These are phyloP conservation scores for Chloroclystis v-ata DNA, from an alignment of 2,888 invertebrate genomes.

Conservation along the genomic window DNA sequence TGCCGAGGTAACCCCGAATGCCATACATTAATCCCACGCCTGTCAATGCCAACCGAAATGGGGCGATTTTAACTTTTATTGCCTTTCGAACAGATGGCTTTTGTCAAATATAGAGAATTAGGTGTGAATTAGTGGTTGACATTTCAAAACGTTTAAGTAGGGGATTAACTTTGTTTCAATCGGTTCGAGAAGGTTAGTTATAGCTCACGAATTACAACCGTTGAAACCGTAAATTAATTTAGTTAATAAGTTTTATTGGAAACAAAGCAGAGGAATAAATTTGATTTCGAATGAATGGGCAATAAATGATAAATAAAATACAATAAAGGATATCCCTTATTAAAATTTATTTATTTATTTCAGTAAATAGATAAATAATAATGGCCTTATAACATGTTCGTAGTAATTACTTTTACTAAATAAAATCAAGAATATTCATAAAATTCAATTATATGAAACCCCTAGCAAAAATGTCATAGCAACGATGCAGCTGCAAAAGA, in stretches of 20 bases:
- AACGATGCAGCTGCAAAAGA: slow-evolving; percentile 48
- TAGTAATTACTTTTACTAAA: no score
- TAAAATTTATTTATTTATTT: no score
- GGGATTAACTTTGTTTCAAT: slow-evolving; percentile 31
- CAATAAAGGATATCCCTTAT: neutral
- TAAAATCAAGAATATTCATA: no score
- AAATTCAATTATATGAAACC: slow-evolving; percentile 24
- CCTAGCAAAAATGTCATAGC: slow-evolving; percentile 68
- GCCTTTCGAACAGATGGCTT: slow-evolving; percentile 44
- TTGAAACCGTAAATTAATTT: no score
- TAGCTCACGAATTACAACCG: neutral
- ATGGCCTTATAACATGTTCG: no score
- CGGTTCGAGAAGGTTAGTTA: slow-evolving; percentile 11
- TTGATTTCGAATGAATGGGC: no score
- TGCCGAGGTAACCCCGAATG: neutral
- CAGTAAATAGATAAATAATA: no score
- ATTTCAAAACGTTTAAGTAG: slow-evolving; percentile 34
- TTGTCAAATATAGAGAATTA: slow-evolving; percentile 36
- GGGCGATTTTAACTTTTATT: slow-evolving; percentile 52
- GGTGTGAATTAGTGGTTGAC: slow-evolving; percentile 46
- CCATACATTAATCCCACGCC: slow-evolving; percentile 49
- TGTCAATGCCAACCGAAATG: slow-evolving; percentile 51
- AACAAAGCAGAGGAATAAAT: no score
- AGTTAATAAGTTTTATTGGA: no score
- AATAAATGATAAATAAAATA: no score